Evolutionary conservation across 2,113 vertebrate genomes (phyloP).

Genomic region (Peucedramus taeniatus): DNA sequence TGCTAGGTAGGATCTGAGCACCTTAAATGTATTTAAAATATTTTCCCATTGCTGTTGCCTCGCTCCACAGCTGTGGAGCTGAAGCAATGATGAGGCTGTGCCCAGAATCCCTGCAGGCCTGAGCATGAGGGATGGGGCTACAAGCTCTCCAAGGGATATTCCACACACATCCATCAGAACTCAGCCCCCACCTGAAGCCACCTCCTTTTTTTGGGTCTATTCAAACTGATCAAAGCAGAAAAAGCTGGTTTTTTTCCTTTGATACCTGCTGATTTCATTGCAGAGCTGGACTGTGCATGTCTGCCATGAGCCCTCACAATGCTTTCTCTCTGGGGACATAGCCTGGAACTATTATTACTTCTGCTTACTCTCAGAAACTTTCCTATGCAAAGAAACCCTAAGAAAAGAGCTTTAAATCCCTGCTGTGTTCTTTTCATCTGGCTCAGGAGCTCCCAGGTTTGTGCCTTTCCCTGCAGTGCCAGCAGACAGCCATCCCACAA

Average conservation of each 20-base stretch:
- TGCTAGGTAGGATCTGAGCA: not conserved
- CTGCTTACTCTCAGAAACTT: not conserved
- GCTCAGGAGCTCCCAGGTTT: not conserved
- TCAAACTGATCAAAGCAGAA: not conserved
- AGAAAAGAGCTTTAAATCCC: not conserved
- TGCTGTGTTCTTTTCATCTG: not conserved
- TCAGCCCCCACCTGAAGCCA: not conserved
- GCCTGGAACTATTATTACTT: not conserved
- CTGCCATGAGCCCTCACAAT: not conserved
- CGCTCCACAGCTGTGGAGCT: not conserved
- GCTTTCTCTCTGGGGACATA: not conserved
- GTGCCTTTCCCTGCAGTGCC: not conserved
- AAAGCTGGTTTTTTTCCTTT: not conserved
- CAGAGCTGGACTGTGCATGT: not conserved
- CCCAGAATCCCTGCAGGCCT: not conserved
- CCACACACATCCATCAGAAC: not conserved
- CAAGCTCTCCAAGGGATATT: not conserved
- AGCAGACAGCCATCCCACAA: not conserved
- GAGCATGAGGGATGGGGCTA: not conserved
- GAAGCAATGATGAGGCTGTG: not conserved
- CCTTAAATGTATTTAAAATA: not conserved
- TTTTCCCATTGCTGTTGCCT: not conserved
- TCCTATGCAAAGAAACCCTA: not conserved
- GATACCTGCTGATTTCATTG: not conserved
- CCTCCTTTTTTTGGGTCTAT: not conserved